phyloP scores from a whole-genome alignment of 2,797 vertebrate species.

The Luscinia luscinia region DNA sequence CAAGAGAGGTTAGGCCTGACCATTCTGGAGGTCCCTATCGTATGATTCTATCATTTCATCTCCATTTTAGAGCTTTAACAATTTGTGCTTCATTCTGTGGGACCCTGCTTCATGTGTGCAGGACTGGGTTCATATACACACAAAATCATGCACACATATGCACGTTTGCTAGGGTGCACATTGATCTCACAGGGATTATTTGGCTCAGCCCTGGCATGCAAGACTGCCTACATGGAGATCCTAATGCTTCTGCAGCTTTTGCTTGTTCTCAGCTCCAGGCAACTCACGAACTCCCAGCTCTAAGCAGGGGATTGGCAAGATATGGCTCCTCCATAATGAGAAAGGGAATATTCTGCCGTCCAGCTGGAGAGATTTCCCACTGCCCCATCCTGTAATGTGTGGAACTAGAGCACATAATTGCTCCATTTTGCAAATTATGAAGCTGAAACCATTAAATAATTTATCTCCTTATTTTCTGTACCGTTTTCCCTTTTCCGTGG shows the following conservation, averaged over 20 bases:
- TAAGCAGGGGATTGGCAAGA: not conserved
- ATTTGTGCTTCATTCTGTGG: not conserved
- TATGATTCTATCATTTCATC: not conserved
- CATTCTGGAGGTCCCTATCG: not conserved
- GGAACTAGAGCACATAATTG: conserved; percentile 47
- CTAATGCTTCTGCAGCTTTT: not conserved
- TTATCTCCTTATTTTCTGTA: not conserved
- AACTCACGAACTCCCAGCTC: not conserved
- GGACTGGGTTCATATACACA: not conserved
- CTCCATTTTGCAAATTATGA: conserved; percentile 37
- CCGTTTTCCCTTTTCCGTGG: not conserved
- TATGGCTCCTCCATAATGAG: not conserved
- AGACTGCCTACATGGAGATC: not conserved
- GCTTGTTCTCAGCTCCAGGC: not conserved
- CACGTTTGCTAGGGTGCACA: rapidly evolving
- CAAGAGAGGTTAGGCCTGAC: not conserved
- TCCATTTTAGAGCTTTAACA: not conserved
- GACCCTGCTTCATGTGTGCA: not conserved
- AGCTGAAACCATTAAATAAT: conserved; percentile 35
- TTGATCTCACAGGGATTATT: not conserved
- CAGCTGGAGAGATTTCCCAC: not conserved
- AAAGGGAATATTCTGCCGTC: not conserved
- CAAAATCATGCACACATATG: too few species aligned
- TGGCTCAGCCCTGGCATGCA: not conserved
- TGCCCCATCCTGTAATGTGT: not conserved